Evolutionary conservation across 1,140 invertebrate genomes (phyloP).

Genomic region (Asbolus verrucosus): DNA sequence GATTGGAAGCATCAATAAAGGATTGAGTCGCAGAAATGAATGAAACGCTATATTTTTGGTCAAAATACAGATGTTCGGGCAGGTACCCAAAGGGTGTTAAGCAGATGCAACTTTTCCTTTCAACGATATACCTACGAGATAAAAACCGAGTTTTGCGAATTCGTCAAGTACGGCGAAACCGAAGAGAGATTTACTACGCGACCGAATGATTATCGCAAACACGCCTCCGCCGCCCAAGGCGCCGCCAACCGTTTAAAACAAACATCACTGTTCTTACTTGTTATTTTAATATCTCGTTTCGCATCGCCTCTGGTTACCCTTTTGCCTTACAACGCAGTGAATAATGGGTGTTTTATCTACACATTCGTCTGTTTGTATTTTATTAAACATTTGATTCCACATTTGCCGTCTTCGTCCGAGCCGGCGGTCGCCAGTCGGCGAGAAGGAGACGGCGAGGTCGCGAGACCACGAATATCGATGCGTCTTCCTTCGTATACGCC

Average conservation of each 20-base stretch:
- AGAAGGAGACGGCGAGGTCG: background rate
- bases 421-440: background rate
- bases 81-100: slow-evolving; percentile 41
- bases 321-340: slow-evolving; percentile 51
- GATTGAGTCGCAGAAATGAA: slow-evolving; percentile 43
- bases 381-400: slow-evolving; percentile 60
- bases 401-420: slow-evolving; percentile 48
- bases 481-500: slow-evolving; percentile 1
- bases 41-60: slow-evolving; percentile 42
- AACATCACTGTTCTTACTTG: slow-evolving; percentile 65
- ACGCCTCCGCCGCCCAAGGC: slow-evolving; percentile 63
- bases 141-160: background rate
- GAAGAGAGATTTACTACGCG: slow-evolving; percentile 59
- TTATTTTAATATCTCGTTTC: slow-evolving; percentile 64
- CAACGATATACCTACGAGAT: background rate
- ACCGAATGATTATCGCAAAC: slow-evolving; percentile 63
- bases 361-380: slow-evolving; percentile 59
- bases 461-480: slow-evolving; percentile 7
- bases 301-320: slow-evolving; percentile 57
- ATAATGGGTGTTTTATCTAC: slow-evolving; percentile 61
- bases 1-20: slow-evolving; percentile 41
- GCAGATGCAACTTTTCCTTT: slow-evolving; percentile 44
- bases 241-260: slow-evolving; percentile 64
- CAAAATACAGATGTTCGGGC: slow-evolving; percentile 42
- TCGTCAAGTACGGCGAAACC: slow-evolving; percentile 4